A percentile compares a stretch with the other conserved stretches of the same genome.
Conservation (phyloP, 2,113 vertebrate genomes). For the Eolophus roseicapilla region DNA sequence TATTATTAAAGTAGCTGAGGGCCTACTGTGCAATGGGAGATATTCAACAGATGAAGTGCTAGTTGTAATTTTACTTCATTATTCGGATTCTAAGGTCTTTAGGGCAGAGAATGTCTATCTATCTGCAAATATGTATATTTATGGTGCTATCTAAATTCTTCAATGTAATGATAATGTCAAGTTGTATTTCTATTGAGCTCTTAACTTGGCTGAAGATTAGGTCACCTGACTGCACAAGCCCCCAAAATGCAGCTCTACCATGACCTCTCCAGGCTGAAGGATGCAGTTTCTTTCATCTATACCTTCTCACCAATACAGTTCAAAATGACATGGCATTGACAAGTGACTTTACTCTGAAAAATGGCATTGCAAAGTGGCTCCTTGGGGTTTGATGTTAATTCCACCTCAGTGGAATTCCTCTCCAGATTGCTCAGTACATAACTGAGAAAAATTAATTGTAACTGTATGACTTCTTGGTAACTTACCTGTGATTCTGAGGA, state of each 20-base stretch:
- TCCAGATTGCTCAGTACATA: not conserved
- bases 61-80: not conserved
- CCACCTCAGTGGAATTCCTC: not conserved
- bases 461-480: not conserved
- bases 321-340: not conserved
- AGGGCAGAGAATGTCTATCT: not conserved
- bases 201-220: not conserved
- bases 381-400: not conserved
- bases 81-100: not conserved
- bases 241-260: slow-evolving; percentile 37
- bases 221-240: not conserved
- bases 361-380: not conserved
- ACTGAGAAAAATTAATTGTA: not conserved
- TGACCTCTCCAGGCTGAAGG: slow-evolving; percentile 50
- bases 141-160: not conserved
- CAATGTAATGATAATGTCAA: not conserved
- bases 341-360: not conserved
- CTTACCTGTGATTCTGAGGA: not conserved
- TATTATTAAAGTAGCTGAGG: not conserved
- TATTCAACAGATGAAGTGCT: not conserved
- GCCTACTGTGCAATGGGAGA: not conserved
- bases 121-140: not conserved
- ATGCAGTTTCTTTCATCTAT: not conserved
- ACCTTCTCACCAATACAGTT: not conserved
- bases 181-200: not conserved